Base-by-base conservation (phyloP, 1,140 invertebrate genomes). In the Brachionus rotundiformis region DNA sequence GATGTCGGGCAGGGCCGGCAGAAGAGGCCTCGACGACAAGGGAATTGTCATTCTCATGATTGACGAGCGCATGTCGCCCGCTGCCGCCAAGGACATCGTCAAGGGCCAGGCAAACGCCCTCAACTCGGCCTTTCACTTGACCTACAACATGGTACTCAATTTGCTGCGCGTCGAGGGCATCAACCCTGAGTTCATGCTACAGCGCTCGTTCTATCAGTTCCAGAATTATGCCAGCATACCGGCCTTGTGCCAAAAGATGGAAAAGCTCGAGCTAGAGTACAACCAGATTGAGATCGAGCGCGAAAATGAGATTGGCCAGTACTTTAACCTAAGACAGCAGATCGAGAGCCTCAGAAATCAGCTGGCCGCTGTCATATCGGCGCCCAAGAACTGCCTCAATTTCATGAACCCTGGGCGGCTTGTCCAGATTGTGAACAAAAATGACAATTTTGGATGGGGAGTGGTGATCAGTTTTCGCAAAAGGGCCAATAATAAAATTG, bases 61-160 rank as follows among this genome's bases (percentile, higher is more conserved):
- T 5, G 97, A 99, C 87, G 95, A 99, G 87, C 94, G 96, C 88
- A 94, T 99, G 82, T 94, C 92, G 59, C 93, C 94, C 0, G 90
- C 91, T 11, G 91, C 93, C 19, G 94, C 93, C 3, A 91, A 95
- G 85, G 91, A 92, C 59, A 93, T 98, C 83, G 91, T 98, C 1
- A 94, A 96, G 88, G 90, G 97, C 47, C 91, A 92, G 85, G 92
- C 96, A 0, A 97, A 99, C 90, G 93, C 95, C 0, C 93, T 99
- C 31, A 98, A 99, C 88, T 98, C 95, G 1, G 96, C 97, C 0
- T 99, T 99, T 88, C 96, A 98, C 89, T 90, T 99, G 61, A 99
- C 97, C 0, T 99, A 99, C 86, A 99, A 99, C 86, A 99, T 99
- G 98, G 95, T 99, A 8, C 88, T 99, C 7, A 99, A 99, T 91